Conservation (phyloP, 1,140 invertebrate genomes). For the Capitella teleta region DNA sequence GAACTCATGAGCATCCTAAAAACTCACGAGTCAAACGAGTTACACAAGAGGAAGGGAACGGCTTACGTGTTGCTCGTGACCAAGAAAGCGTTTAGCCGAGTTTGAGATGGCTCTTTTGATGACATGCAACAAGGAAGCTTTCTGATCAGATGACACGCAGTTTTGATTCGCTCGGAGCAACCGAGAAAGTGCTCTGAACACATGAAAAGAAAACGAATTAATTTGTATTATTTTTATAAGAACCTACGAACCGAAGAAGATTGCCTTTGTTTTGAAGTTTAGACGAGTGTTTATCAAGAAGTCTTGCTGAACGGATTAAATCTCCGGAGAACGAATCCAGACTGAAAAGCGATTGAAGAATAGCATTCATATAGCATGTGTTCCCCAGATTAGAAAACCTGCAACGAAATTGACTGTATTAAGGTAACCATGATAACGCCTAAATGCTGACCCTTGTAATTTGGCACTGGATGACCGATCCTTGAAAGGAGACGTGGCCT, state of each 20-base stretch:
- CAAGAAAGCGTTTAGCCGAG: slow-evolving; percentile 4
- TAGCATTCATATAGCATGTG: slow-evolving; percentile 42
- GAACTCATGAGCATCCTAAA: slow-evolving; percentile 42
- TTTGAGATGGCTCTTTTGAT: not conserved
- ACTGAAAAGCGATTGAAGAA: slow-evolving; percentile 33
- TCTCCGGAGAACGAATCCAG: slow-evolving; percentile 32
- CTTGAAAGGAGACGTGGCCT: too few relatives aligned
- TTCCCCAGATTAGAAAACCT: slow-evolving; percentile 43
- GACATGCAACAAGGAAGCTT: not conserved
- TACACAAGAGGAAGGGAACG: not conserved
- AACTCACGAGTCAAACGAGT: too few relatives aligned
- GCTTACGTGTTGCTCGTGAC: slow-evolving; percentile 8
- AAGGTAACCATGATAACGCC: not conserved
- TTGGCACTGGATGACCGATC: too few relatives aligned
- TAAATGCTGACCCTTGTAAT: too few relatives aligned
- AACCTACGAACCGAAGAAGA: too few relatives aligned
- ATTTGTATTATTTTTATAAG: too few relatives aligned
- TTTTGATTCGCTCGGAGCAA: not conserved
- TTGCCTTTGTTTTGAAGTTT: not conserved
- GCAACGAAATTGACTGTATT: slow-evolving; percentile 12
- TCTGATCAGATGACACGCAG: not conserved
- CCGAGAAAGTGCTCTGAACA: too few relatives aligned
- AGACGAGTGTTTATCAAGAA: slow-evolving; percentile 1
- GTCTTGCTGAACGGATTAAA: slow-evolving; percentile 9
- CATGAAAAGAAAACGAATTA: too few relatives aligned